Evolutionary conservation across 2,113 vertebrate species (phyloP), one percentile per base, ranked within the genome.

Genomic region (Lophius piscatorius): DNA sequence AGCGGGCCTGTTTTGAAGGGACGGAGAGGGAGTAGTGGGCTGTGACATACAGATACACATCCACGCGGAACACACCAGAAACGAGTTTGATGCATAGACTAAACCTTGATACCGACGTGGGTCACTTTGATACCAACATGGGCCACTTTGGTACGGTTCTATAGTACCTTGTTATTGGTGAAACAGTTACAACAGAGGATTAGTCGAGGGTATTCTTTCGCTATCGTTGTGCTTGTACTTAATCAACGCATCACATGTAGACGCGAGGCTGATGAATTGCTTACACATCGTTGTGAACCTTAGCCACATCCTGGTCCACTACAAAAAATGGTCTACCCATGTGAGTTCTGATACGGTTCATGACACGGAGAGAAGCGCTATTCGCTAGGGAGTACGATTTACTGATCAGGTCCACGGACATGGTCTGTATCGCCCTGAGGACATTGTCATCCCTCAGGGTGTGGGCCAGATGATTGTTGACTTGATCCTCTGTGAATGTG

Each of bases 401-500:
- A 14, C 22, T 9, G 6, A 65, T 56, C 41, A 65, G 34, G 34
- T 56, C 24, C 18, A 65, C 23, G 0, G 51, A 11, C 63, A 65
- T 65, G 42, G 21, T 56, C 8, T 36, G 50, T 16, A 65, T 28
- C 24, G 47, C 41, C 4, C 21, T 39, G 0, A 35, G 10, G 11
- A 41, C n/a, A 4, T 54, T 26, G 1, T 44, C 49, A 3, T 50
- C 26, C 6, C 10, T 11, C 7, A 3, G 9, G 14, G 9, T 33
- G 51, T 66, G 63, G 4, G 63, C 34, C 31, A 66, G 3, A 6
- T 66, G 52, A 16, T 57, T 7, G 35, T 66, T 66, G 13, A 57
- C 23, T 5, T 49, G 52, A 7, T 29, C 31, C 13, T 48, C 33
- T 6, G 60, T 51, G 16, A 52, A 63, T 1, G 0, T 4, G 29